phyloP scores from a whole-genome alignment of 30 jellyfish, hydroid and myxozoan genomes.

The Haliclystus octoradiatus region DNA sequence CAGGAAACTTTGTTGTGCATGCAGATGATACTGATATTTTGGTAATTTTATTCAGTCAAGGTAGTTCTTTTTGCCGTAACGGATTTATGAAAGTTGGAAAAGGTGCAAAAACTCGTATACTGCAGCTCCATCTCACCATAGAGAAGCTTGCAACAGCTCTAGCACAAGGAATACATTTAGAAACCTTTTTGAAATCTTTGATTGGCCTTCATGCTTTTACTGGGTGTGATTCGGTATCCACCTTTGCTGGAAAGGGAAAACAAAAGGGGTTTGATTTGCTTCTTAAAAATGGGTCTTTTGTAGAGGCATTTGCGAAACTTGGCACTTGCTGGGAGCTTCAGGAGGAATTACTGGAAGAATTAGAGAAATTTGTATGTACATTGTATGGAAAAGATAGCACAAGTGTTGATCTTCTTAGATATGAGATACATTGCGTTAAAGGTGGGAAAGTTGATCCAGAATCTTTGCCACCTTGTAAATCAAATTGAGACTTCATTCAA shows the following conservation, averaged over 20 bases:
- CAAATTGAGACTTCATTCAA: slow-evolving; percentile 2
- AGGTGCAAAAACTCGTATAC: slow-evolving; percentile 26
- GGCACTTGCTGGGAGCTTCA: slow-evolving; percentile 3
- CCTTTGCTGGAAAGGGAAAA: slow-evolving; percentile 28
- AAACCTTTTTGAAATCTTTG: too few relatives aligned
- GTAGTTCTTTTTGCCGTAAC: slow-evolving; percentile 22
- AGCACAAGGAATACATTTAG: too few relatives aligned
- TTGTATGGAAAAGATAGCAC: slow-evolving; percentile 7
- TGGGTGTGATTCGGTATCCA: too few relatives aligned
- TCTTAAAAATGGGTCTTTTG: not conserved
- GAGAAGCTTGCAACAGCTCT: slow-evolving; percentile 8
- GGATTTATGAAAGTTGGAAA: slow-evolving; percentile 32
- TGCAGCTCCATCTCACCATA: slow-evolving; percentile 13
- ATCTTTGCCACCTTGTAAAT: slow-evolving; percentile 29
- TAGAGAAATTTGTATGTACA: slow-evolving; percentile 23
- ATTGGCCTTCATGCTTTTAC: too few relatives aligned
- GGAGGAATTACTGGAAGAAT: slow-evolving; percentile 7
- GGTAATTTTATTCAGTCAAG: slow-evolving; percentile 27
- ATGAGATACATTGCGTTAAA: slow-evolving; percentile 33
- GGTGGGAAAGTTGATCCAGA: slow-evolving; percentile 26
- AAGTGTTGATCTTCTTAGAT: too few relatives aligned
- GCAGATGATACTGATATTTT: slow-evolving; percentile 34
- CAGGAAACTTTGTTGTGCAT: not conserved
- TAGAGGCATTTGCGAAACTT: slow-evolving; percentile 9
- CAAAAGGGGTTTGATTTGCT: slow-evolving; percentile 6